Base-by-base conservation (phyloP, 2,113 vertebrate species). In the Agapornis roseicollis region DNA sequence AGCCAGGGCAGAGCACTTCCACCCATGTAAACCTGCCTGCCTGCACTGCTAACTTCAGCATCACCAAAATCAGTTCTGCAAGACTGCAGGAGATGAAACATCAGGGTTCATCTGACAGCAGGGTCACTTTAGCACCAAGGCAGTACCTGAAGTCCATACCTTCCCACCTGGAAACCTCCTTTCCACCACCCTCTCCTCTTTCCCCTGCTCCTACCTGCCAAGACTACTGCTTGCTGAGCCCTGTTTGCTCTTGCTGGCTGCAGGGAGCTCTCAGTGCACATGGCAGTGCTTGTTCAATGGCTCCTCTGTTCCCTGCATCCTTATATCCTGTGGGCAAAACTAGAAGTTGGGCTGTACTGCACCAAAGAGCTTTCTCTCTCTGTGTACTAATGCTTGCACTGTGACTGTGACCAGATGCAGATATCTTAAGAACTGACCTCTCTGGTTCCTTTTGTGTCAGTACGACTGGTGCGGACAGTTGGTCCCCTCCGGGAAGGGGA, bases 381-480 rank as follows among this genome's bases (percentile, higher is more conserved):
- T 85, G 47, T 64, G 60, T 79, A 31, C 7, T 58, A 27, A 11
- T 39, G 39, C 18, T 87, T 73, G 15, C n/a, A 42, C 42, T 42
- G 44, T 58, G 60, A 35, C 78, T 31, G 11, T 1, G 10, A 52
- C 35, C 6, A 11, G 72, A 7, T 7, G 13, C 4, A 82, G 9
- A 52, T 66, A 2, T 14, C 31, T 55, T 55, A 29, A 78, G 52
- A 81, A 84, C 2, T 86, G 60, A 84, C 28, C 73, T 79, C 68
- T 93, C 52, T 72, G 61, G 9, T 81, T 95, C 29, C 87, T 71
- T 92, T 64, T 52, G 83, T 27, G 6, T 76, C 93, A 97, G 96
- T 94, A 97, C 0, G 44, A 97, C 86, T 97, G 96, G 96, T 77
- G 0, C 87, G 96, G 96, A 56, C 83, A 96, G 65, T 2, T 94